Evolutionary conservation across 2,113 vertebrate genomes (phyloP).

Genomic region (human): DNA sequence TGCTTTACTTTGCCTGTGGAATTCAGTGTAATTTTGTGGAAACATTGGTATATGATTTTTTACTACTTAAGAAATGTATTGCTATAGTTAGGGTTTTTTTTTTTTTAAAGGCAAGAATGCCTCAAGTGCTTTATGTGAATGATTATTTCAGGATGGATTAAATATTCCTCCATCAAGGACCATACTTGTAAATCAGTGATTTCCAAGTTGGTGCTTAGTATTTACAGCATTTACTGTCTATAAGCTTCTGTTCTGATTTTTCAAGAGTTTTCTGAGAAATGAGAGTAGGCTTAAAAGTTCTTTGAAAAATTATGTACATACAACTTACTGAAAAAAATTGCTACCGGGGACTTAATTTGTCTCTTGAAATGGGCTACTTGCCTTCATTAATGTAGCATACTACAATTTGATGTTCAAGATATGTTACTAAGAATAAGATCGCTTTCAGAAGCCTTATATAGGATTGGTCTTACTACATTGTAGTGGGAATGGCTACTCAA

Average conservation of each 20-base stretch:
- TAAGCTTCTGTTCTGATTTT: background rate
- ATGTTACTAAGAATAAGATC: background rate
- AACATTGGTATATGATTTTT: background rate
- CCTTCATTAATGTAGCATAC: background rate
- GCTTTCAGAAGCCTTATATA: background rate
- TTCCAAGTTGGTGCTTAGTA: background rate
- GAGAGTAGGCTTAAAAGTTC: background rate
- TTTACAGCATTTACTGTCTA: background rate
- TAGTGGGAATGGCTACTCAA: background rate
- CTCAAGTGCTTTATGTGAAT: background rate
- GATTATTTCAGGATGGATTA: background rate
- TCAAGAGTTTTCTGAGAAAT: slow-evolving; percentile 17
- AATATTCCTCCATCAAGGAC: background rate
- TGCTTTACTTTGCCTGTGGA: background rate
- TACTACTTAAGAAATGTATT: background rate
- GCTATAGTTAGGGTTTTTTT: background rate
- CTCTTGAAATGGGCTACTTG: slow-evolving; percentile 4
- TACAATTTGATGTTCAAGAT: background rate
- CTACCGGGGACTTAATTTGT: background rate
- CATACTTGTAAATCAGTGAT: background rate
- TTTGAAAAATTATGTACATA: background rate
- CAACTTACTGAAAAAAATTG: background rate
- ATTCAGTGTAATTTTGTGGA: background rate
- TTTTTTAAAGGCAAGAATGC: background rate
- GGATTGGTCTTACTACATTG: background rate